Conservation (phyloP, 2,797 vertebrate species). For the Crocidura indochinensis region DNA sequence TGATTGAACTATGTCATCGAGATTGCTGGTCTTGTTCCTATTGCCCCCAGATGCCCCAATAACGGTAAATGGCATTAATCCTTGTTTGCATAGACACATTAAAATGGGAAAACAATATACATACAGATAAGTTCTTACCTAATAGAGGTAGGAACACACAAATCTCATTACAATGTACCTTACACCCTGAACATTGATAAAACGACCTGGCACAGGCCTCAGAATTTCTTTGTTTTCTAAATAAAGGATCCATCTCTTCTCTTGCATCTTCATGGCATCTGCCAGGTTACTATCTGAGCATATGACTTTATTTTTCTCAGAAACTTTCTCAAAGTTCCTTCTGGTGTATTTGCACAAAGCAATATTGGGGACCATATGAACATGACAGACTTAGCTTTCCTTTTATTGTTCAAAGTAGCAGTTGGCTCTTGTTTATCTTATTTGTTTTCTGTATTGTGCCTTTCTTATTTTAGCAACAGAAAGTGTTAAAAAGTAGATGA, state of each 20-base stretch:
- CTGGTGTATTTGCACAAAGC: neutral
- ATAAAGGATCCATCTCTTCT: slow-evolving; percentile 3
- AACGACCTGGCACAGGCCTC: too few relatives aligned
- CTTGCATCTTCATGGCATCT: neutral
- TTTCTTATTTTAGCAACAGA: neutral
- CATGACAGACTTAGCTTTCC: neutral
- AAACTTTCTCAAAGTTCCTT: neutral
- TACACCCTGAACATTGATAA: too few relatives aligned
- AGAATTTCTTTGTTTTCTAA: neutral
- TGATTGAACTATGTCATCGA: too few relatives aligned
- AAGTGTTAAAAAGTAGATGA: slow-evolving; percentile 17
- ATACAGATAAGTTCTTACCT: too few relatives aligned
- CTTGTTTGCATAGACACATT: too few relatives aligned
- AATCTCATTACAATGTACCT: too few relatives aligned
- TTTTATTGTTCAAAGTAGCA: slow-evolving; percentile 27
- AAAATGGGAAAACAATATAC: too few relatives aligned
- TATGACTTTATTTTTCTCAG: neutral
- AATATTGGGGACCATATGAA: neutral
- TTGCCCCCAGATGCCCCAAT: too few relatives aligned
- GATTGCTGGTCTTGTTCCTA: too few relatives aligned
- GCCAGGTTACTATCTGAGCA: neutral
- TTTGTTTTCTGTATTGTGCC: neutral
- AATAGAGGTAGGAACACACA: too few relatives aligned
- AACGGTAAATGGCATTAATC: too few relatives aligned
- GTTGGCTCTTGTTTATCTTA: neutral